Percentiles rank a stretch among this genome's conserved stretches.
Evolutionary conservation across 2,888 invertebrate species (phyloP).

Genomic region (Eugnorisma glareosa): DNA sequence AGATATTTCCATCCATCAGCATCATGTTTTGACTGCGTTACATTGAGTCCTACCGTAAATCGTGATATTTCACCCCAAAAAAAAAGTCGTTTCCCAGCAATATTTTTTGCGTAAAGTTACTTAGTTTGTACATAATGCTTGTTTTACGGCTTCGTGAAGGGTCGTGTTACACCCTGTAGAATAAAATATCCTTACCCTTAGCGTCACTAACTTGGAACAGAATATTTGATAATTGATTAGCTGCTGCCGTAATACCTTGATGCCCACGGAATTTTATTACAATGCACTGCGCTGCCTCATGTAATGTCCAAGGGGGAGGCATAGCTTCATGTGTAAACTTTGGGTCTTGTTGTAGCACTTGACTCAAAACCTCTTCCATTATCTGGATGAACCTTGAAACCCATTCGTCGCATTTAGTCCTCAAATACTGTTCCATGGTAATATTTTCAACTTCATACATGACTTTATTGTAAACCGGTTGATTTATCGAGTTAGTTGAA

Average conservation of each 20-base stretch:
- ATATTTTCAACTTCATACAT: slow-evolving; percentile 78
- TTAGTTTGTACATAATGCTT: too few relatives aligned
- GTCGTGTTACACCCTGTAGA: too few relatives aligned
- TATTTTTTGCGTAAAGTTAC: too few relatives aligned
- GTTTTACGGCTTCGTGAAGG: too few relatives aligned
- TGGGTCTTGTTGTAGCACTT: slow-evolving; percentile 76
- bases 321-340: slow-evolving; percentile 66
- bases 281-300: slow-evolving; percentile 81
- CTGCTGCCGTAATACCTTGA: slow-evolving; percentile 73
- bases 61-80: too few relatives aligned
- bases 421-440: slow-evolving; percentile 78
- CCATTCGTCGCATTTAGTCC: slow-evolving; percentile 81
- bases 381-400: slow-evolving; percentile 83
- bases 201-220: slow-evolving; percentile 75
- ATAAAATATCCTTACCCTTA: slow-evolving; percentile 71
- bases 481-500: slow-evolving; percentile 14
- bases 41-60: too few relatives aligned
- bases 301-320: slow-evolving; percentile 82
- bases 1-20: too few relatives aligned
- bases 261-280: slow-evolving; percentile 73
- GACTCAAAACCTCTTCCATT: slow-evolving; percentile 84
- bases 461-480: slow-evolving; percentile 36
- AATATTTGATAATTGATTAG: slow-evolving; percentile 75
- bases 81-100: too few relatives aligned
- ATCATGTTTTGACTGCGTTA: too few relatives aligned